These are phyloP conservation scores for Lomographa bimaculata DNA, from an alignment of 2,888 invertebrate species.

Conservation along the genomic window DNA sequence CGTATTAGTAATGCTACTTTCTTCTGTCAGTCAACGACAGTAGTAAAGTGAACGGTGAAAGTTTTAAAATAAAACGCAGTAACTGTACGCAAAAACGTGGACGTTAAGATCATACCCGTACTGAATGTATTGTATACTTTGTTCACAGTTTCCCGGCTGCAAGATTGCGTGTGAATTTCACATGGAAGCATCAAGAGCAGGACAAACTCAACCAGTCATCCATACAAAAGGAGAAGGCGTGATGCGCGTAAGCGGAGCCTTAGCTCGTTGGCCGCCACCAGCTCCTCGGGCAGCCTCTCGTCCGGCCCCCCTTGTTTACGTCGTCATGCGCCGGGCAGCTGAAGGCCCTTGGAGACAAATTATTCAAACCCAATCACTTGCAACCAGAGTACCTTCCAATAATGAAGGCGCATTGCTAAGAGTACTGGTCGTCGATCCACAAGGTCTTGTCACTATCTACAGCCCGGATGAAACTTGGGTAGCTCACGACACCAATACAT, in stretches of 20 bases:
- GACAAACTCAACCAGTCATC: constrained; percentile 87
- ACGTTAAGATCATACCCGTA: no score
- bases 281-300: constrained; percentile 82
- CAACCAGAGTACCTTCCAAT: constrained; percentile 86
- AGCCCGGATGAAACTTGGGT: constrained; percentile 86
- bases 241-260: constrained; percentile 84
- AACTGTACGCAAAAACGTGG: no score
- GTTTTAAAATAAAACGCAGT: no score
- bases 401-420: constrained; percentile 86
- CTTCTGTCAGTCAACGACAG: no score
- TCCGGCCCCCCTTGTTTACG: constrained; percentile 86
- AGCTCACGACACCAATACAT: constrained; percentile 80
- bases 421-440: constrained; percentile 87
- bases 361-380: constrained; percentile 86
- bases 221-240: constrained; percentile 88
- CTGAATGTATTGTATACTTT: no score
- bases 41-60: no score
- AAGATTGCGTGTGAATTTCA: constrained; percentile 89
- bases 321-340: constrained; percentile 86
- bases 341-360: constrained; percentile 87
- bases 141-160: constrained; percentile 87
- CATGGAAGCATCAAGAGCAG: constrained; percentile 84
- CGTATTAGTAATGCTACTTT: no score
- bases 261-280: constrained; percentile 86
- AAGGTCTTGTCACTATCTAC: constrained; percentile 88